Evolutionary conservation across 2,888 invertebrate genomes (phyloP), one percentile per base, ranked within the genome.

Genomic region (Sialis lutaria): DNA sequence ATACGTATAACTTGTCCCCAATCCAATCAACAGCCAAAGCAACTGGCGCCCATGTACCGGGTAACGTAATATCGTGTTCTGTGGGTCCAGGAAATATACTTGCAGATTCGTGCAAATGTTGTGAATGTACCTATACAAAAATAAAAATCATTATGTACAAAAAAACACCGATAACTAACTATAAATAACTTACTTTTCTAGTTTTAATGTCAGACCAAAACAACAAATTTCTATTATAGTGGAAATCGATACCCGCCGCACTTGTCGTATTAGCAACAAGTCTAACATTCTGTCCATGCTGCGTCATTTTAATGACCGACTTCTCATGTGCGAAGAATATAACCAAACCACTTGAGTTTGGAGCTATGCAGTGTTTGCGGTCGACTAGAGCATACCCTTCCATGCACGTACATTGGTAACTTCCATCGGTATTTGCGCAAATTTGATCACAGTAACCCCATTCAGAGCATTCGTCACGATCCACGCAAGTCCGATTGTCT

Each of bases 21-120:
- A 97, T 80, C 92, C 96, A 98, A 68, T 97, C 97, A 10, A 96
- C 85, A 6, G 97, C 95, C 44, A 97, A 63, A 0, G 91, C 84
- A 0, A 88, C 83, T 0, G 92, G 92, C 0, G 86, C 75, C 90
- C 91, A 91, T 1, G 87, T 85, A 0, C 87, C 88, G 0, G 88
- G 79, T 33, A 87, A 67, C 0, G 79, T 71, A 53, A 89, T 79
- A 57, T 86, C 86, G 6, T 68, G 64, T 51, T 75, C 75, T 10
- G 67, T 61, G 53, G 68, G 71, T 34, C 60, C 56, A n/a, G 62
- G 55, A 30, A 67, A 53, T 37, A 70, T 69, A 6, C 63, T 66
- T 1, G 68, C 64, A 2, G 64, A 61, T 51, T 55, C 57, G 49
- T 63, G 67, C 51, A 77, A 60, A 51, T 68, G 71, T 57, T 77